Base-by-base conservation (phyloP, 2,797 vertebrate genomes). In the Micropoecilia bifurca region DNA sequence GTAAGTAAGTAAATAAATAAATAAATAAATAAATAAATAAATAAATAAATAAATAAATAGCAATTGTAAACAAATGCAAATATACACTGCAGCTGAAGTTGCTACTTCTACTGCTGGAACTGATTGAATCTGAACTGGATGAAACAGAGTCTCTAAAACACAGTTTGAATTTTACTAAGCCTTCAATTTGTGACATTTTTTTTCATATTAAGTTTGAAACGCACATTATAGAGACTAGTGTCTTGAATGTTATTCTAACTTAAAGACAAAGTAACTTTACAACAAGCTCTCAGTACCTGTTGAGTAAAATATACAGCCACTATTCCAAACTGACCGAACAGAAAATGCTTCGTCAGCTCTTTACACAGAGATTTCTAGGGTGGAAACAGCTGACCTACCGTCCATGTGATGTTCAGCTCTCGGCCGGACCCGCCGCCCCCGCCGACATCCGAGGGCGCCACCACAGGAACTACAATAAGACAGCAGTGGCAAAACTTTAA, bases 321-420 rank as follows among this genome's bases (percentile, higher is more conserved):
- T 1, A 28, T 46, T 16, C 46, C 47, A 78, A 68, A 59, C 5
- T 36, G 4, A 73, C 47, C 9, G 68, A 45, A n/a, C 1, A 14
- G 73, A 59, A 61, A 39, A 50, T 14, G 57, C 50, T 50, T 45
- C 14, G 16, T 50, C 30, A 53, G 18, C 20, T 77, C 77, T 75
- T 45, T 50, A 43, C 16, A 41, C 50, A 39, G 53, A 61, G 22
- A 25, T 71, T 28, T n/a, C 39, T 25, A 5, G 75, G 45, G 33
- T 77, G 82, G 78, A 84, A 84, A 86, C 39, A 77, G 50, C 86
- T 78, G 83, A 96, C 96, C 57, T 94, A 99, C 99, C 94, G 96
- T 97, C 99, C 99, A 99, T 0, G 97, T 99, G 93, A 99, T 98
- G 79, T 95, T 98, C 93, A 99, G 94, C 81, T 99, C 99, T 87